phyloP scores from a whole-genome alignment of 2,113 vertebrate genomes.

The Scartelaos histophorus region DNA sequence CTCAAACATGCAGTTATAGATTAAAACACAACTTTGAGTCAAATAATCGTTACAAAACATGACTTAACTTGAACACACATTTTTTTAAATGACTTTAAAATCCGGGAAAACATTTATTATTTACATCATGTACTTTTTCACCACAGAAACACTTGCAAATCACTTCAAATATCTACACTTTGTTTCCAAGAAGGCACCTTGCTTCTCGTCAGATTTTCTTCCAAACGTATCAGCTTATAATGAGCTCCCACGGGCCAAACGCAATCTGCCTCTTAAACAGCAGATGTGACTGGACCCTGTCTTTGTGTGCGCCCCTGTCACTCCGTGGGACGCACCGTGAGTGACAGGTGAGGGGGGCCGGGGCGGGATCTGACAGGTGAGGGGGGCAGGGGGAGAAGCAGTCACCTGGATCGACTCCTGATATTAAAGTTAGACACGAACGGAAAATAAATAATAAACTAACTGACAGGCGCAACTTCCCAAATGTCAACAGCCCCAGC shows the following conservation, averaged over 20 bases:
- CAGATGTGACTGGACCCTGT: slow-evolving; percentile 67
- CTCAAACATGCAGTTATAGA: no score
- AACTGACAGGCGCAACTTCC: slow-evolving; percentile 37
- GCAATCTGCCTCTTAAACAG: slow-evolving; percentile 66
- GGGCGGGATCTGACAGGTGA: slow-evolving; percentile 45
- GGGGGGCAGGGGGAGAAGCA: slow-evolving; percentile 15
- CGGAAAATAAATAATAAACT: slow-evolving; percentile 29
- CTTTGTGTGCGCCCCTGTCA: slow-evolving; percentile 48
- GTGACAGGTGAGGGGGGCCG: slow-evolving; percentile 38
- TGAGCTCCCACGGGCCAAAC: slow-evolving; percentile 72
- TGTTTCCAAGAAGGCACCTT: slow-evolving; percentile 22
- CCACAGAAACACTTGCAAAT: not conserved
- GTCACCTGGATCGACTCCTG: slow-evolving; percentile 48
- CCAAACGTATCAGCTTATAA: slow-evolving; percentile 63
- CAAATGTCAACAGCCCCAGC: slow-evolving; percentile 56
- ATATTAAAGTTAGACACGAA: slow-evolving; percentile 36
- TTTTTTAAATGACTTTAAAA: no score
- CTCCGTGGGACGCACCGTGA: slow-evolving; percentile 49
- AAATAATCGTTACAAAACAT: no score
- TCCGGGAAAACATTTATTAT: not conserved
- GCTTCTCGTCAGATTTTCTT: slow-evolving; percentile 50
- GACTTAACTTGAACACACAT: no score
- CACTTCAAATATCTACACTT: not conserved
- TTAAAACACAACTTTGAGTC: no score
- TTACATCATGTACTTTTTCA: not conserved